Conservation (phyloP, 2,888 invertebrate species). For the Drosophila koepferae region DNA sequence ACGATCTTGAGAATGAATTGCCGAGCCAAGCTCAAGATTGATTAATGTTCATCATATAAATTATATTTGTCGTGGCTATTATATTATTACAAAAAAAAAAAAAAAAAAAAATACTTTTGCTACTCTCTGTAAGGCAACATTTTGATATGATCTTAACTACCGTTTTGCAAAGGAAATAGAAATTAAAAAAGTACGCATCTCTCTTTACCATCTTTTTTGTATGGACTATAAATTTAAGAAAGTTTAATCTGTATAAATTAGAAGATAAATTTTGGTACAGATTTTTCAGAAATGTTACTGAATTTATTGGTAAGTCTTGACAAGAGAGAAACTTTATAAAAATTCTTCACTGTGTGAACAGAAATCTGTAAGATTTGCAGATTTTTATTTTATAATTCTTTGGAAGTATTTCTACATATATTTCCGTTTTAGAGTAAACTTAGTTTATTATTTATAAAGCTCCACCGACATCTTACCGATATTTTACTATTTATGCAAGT, state of each 20-base stretch:
- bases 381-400: too few species aligned
- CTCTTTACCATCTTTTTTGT: not conserved
- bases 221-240: not conserved
- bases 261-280: not conserved
- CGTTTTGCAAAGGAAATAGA: slow-evolving; percentile 1
- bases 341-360: not conserved
- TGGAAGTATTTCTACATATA: too few species aligned
- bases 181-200: not conserved
- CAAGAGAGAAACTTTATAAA: not conserved
- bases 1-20: slow-evolving; percentile 23
- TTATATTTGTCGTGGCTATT: slow-evolving; percentile 1
- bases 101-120: too few species aligned
- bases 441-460: not conserved
- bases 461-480: too few species aligned
- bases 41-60: slow-evolving; percentile 6
- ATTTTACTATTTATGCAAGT: too few species aligned
- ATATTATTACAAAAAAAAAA: too few species aligned
- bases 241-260: too few species aligned
- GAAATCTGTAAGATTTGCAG: not conserved
- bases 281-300: not conserved
- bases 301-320: not conserved
- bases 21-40: slow-evolving; percentile 19
- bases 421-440: too few species aligned
- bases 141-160: slow-evolving; percentile 10
- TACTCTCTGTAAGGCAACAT: too few species aligned